Percentiles rank a stretch among this genome's conserved stretches.
Conservation (phyloP, 2,888 invertebrate species). For the Pyrocoelia pectoralis region DNA sequence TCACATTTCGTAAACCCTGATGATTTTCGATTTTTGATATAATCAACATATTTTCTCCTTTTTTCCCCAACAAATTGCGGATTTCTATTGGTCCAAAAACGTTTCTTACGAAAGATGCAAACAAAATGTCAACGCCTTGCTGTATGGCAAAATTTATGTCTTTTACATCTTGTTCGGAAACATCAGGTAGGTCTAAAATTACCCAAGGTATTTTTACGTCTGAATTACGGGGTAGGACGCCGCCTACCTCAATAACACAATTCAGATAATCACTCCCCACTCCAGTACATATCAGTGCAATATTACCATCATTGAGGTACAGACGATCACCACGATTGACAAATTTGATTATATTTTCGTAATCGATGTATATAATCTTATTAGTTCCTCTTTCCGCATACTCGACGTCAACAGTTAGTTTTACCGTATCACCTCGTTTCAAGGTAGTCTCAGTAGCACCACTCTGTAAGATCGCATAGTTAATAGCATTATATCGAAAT, state of each 20-base stretch:
- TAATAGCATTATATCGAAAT: too few species aligned
- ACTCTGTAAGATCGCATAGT: too few species aligned
- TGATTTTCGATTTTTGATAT: conserved; percentile 99
- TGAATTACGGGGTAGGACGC: conserved; percentile 90
- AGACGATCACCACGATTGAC: conserved; percentile 85
- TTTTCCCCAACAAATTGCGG: conserved; percentile 82
- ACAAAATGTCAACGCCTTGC: conserved; percentile 93
- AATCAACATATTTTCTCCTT: conserved; percentile 90
- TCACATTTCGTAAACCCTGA: conserved; percentile 92
- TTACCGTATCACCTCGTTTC: conserved; percentile 81
- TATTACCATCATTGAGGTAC: conserved; percentile 95
- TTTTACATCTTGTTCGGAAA: conserved; percentile 94
- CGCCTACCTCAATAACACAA: conserved; percentile 95
- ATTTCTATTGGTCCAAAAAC: conserved; percentile 91
- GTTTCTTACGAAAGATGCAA: conserved; percentile 96
- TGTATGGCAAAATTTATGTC: conserved; percentile 91
- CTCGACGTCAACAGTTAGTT: conserved; percentile 81
- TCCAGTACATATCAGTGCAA: conserved; percentile 86
- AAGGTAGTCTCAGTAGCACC: conserved; percentile 89
- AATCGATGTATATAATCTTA: conserved; percentile 84
- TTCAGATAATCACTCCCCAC: conserved; percentile 67
- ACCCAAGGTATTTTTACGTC: conserved; percentile 97
- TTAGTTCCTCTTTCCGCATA: conserved; percentile 80
- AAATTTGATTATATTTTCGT: conserved; percentile 92
- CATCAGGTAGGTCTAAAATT: conserved; percentile 94